Conservation (phyloP, 2,113 vertebrate genomes). For the Trogon melanurus region DNA sequence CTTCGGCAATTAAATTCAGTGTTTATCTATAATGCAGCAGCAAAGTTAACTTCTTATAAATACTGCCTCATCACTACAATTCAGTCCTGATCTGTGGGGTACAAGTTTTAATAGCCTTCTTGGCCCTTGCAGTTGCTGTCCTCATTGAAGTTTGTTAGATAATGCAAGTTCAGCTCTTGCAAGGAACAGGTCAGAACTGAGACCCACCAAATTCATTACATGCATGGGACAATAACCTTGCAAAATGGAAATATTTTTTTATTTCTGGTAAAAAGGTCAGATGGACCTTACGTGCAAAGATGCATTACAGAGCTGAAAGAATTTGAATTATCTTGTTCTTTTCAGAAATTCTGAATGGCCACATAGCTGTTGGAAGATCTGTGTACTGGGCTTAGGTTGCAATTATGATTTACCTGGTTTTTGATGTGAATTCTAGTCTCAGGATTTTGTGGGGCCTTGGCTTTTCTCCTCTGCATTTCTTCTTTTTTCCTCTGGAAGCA, state of each 20-base stretch:
- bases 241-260: background rate
- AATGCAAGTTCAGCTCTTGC: background rate
- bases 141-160: background rate
- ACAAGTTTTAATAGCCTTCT: background rate
- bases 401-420: background rate
- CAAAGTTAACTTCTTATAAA: background rate
- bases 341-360: background rate
- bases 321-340: fast-evolving
- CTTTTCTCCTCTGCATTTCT: background rate
- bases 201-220: background rate
- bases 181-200: background rate
- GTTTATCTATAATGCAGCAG: background rate
- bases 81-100: background rate
- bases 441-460: background rate
- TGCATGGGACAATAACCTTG: background rate
- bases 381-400: background rate
- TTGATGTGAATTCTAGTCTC: background rate
- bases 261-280: background rate
- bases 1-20: background rate
- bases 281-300: background rate
- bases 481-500: background rate
- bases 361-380: background rate
- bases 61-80: background rate
- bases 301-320: background rate
- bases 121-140: background rate